Evolutionary conservation across 2,888 invertebrate species (phyloP).

Genomic region (Caenorhabditis sp.): DNA sequence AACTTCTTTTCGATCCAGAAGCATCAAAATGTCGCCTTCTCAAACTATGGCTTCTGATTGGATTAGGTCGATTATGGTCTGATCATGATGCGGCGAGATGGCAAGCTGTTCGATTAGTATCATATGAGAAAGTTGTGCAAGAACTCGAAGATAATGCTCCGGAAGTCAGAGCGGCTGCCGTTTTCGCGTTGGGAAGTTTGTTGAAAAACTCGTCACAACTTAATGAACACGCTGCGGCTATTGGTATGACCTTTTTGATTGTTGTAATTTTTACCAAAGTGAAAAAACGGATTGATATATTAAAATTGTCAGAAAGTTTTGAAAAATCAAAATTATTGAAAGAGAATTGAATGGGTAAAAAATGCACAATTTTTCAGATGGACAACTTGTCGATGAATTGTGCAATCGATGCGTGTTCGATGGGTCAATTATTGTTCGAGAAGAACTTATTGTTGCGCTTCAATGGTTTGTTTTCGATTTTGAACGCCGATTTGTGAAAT

Average conservation of each 20-base stretch:
- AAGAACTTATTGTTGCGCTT: slow-evolving; percentile 72
- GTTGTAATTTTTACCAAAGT: not conserved
- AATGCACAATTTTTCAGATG: no score
- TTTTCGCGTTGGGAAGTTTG: slow-evolving; percentile 84
- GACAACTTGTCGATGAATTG: slow-evolving; percentile 87
- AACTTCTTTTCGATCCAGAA: slow-evolving; percentile 81
- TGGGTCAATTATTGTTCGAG: slow-evolving; percentile 86
- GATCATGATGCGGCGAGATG: slow-evolving; percentile 83
- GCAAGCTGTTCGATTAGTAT: slow-evolving; percentile 92
- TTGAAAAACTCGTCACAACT: slow-evolving; percentile 63
- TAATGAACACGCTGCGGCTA: slow-evolving; percentile 69
- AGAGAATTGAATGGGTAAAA: no score
- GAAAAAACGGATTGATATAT: not conserved
- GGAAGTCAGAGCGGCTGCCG: slow-evolving; percentile 91
- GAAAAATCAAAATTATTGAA: no score
- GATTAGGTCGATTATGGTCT: slow-evolving; percentile 88
- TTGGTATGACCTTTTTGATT: slow-evolving; percentile 20
- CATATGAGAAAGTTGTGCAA: slow-evolving; percentile 84
- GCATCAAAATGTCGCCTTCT: slow-evolving; percentile 72
- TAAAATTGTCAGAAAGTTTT: no score
- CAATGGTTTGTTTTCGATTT: slow-evolving; percentile 79
- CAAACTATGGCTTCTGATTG: slow-evolving; percentile 84
- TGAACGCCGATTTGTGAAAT: slow-evolving; percentile 82
- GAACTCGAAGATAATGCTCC: slow-evolving; percentile 79
- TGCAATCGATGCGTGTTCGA: slow-evolving; percentile 82